Base-by-base conservation (phyloP, 2,888 invertebrate species). In the Pediacus dermestoides region DNA sequence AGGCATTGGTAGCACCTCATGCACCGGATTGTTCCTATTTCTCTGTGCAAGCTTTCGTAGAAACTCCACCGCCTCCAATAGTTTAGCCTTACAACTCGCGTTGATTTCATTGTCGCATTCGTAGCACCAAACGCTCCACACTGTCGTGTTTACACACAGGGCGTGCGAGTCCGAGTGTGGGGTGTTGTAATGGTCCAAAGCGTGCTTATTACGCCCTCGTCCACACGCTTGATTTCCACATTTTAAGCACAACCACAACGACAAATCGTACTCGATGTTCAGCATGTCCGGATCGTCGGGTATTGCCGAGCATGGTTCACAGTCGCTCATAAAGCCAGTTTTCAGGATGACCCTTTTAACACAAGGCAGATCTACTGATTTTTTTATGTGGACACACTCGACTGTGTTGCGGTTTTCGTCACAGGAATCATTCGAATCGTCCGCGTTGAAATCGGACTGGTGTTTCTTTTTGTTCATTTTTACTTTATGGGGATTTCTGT, bases 171-270 rank as follows among this genome's bases (percentile, higher is more conserved):
- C 88, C 0, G 86, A 88, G 57, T 78, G 82, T 0, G 86, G 84
- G 1, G 78, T 84, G 62, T 79, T 74, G 63, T 74, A 85, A 68
- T 92, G 92, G 46, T 79, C 74, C 13, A 83, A 62, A 0, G 87
- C 86, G 67, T 90, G 89, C 52, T 80, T 74, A 57, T 79, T 78
- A 33, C 76, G 73, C 3, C 74, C 70, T 32, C 81, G 73, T 2
- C 85, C 87, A 65, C 91, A 91, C 12, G 81, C 75, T 60, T 85
- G 83, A 46, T 81, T 71, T 2, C 87, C 90, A 66, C 91, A 92
- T 48, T 82, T 81, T 43, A 91, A 70, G 60, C 91, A 92, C 70
- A 91, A 75, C 86, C 87, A 88, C 42, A 85, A 64, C 1, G 71
- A 72, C 31, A 66, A 61, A 50, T 77, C 76, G 30, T 68, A 68